Evolutionary conservation across 2,113 vertebrate species (phyloP).

Genomic region (Ceratotherium simum): DNA sequence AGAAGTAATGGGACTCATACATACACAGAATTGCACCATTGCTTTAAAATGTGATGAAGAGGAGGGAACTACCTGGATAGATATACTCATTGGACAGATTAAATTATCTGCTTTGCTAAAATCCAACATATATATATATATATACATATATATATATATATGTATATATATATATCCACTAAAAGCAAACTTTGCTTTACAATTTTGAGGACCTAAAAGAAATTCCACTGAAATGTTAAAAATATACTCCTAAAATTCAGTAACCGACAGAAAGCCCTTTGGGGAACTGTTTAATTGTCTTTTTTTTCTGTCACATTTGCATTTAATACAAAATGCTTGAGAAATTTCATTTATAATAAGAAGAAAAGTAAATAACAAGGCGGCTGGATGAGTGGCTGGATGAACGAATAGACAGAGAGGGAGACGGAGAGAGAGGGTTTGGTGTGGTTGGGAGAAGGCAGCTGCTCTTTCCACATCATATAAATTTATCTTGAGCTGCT

Average conservation of each 20-base stretch:
- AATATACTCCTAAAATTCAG: not conserved
- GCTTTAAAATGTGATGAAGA: conserved; percentile 31
- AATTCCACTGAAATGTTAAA: not conserved
- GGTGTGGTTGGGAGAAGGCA: not conserved
- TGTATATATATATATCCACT: not conserved
- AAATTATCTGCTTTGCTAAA: conserved; percentile 43
- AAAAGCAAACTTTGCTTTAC: not conserved
- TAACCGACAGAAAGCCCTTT: not conserved
- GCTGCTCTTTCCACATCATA: not conserved
- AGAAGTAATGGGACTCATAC: not conserved
- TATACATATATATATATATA: not conserved
- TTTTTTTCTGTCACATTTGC: not conserved
- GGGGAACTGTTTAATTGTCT: not conserved
- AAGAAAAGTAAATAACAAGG: not conserved
- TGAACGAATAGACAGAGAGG: not conserved
- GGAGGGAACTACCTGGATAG: not conserved
- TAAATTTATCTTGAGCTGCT: not conserved
- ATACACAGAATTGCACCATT: not conserved
- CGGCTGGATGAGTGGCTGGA: too few relatives aligned
- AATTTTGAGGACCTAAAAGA: not conserved
- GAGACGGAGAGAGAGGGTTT: not conserved
- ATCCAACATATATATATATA: not conserved
- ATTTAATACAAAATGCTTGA: not conserved
- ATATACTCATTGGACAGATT: not conserved
- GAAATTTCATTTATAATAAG: not conserved